Evolutionary conservation across 2,888 invertebrate genomes (phyloP).

Genomic region (Cryptus armator): DNA sequence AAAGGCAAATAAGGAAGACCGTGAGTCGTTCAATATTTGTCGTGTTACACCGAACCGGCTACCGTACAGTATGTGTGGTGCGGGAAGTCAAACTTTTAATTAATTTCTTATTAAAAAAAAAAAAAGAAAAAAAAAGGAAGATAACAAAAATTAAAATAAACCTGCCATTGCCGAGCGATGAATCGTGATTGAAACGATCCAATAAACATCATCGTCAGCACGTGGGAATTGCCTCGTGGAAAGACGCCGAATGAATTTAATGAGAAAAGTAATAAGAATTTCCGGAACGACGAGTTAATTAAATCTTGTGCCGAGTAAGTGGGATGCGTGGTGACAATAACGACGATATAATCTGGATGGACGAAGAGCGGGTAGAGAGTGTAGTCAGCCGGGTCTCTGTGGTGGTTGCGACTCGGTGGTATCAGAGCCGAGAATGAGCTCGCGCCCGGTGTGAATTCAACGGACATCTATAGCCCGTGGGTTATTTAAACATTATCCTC

Average conservation of each 20-base stretch:
- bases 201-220: conserved; percentile 45
- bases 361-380: conserved; percentile 9
- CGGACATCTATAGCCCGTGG: conserved; percentile 40
- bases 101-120: conserved; percentile 36
- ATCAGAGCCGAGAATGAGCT: conserved; percentile 1
- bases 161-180: conserved; percentile 13
- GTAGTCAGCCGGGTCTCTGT: not conserved
- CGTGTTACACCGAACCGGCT: conserved; percentile 61
- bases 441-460: conserved; percentile 45
- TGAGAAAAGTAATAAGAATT: conserved; percentile 51
- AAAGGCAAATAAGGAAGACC: conserved; percentile 71
- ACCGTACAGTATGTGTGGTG: conserved; percentile 37
- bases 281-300: conserved; percentile 71
- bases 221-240: conserved; percentile 47
- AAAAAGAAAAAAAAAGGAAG: not conserved
- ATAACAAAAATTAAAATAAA: not conserved
- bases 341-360: conserved; percentile 70
- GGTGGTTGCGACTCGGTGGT: not conserved
- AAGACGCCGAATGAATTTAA: conserved; percentile 48
- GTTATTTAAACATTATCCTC: conserved; percentile 59
- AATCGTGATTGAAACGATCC: conserved; percentile 41
- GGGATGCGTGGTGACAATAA: conserved; percentile 70
- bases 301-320: conserved; percentile 61
- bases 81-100: conserved; percentile 57
- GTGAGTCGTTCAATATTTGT: conserved; percentile 73